Evolutionary conservation across 2,113 vertebrate genomes (phyloP).

Genomic region (Actenoides lindsayi): DNA sequence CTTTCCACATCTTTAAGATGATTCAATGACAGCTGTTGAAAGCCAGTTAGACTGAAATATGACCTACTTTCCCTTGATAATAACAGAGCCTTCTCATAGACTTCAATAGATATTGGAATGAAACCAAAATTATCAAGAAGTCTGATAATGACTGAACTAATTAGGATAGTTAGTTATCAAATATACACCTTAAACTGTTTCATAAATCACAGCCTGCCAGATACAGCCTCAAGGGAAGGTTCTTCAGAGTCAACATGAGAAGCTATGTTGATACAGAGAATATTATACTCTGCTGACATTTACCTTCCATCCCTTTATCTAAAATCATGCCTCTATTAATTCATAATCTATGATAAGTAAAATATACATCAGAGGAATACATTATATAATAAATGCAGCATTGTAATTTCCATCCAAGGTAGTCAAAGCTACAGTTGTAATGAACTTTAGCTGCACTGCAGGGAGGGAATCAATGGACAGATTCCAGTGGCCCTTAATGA

Average conservation of each 20-base stretch:
- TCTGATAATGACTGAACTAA: slow-evolving; percentile 50
- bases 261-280: slow-evolving; percentile 49
- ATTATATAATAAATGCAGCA: neutral
- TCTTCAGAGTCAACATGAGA: slow-evolving; percentile 19
- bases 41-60: neutral
- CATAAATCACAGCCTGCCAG: slow-evolving; percentile 47
- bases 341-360: slow-evolving; percentile 55
- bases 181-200: slow-evolving; percentile 15
- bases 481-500: neutral
- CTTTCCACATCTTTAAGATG: neutral
- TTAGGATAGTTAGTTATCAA: slow-evolving; percentile 48
- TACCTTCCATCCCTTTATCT: slow-evolving; percentile 42
- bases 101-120: neutral
- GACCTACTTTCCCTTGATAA: neutral
- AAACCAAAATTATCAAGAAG: slow-evolving; percentile 13
- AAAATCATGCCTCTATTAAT: slow-evolving; percentile 50
- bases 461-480: neutral
- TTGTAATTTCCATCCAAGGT: slow-evolving; percentile 5
- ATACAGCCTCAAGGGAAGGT: slow-evolving; percentile 18
- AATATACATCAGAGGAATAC: slow-evolving; percentile 57
- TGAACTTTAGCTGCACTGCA: slow-evolving; percentile 13
- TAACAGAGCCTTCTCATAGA: neutral
- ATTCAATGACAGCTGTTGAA: neutral
- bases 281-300: slow-evolving; percentile 68
- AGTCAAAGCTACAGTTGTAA: slow-evolving; percentile 38